Evolutionary conservation across 1,140 invertebrate genomes (phyloP).

Genomic region (Lamellibrachia luymesi): DNA sequence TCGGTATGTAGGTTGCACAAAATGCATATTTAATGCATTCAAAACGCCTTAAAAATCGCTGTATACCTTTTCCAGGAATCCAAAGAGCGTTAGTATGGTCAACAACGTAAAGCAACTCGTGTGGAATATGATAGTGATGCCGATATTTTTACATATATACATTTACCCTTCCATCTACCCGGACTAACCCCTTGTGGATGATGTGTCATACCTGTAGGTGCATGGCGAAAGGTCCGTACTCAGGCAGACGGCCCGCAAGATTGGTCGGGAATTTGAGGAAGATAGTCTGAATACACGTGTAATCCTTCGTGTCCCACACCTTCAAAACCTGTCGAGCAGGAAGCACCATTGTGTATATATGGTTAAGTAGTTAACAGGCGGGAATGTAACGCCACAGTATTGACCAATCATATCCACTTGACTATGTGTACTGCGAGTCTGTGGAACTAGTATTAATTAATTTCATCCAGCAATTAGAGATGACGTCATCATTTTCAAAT

Average conservation of each 20-base stretch:
- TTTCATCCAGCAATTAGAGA: neutral
- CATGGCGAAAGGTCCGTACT: slow-evolving; percentile 54
- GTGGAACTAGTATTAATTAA: neutral
- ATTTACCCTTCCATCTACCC: too few species aligned
- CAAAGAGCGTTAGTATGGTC: too few species aligned
- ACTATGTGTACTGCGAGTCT: neutral
- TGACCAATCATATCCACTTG: neutral
- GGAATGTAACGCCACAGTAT: neutral
- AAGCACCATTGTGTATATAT: neutral
- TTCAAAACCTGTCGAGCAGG: slow-evolving; percentile 46
- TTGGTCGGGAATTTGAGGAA: slow-evolving; percentile 52
- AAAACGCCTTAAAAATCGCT: too few species aligned
- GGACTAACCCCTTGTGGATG: neutral
- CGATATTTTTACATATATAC: too few species aligned
- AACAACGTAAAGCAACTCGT: too few species aligned
- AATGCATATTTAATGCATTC: too few species aligned
- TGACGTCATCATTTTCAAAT: neutral
- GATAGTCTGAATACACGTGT: slow-evolving; percentile 53
- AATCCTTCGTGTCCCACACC: slow-evolving; percentile 56
- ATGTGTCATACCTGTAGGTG: slow-evolving; percentile 36
- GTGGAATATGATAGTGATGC: too few species aligned
- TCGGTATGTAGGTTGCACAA: too few species aligned
- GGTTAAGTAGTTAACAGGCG: neutral
- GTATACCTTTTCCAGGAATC: too few species aligned
- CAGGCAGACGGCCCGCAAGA: slow-evolving; percentile 53